Evolutionary conservation across 2,113 vertebrate species (phyloP).

Genomic region (Phodopus roborovskii): DNA sequence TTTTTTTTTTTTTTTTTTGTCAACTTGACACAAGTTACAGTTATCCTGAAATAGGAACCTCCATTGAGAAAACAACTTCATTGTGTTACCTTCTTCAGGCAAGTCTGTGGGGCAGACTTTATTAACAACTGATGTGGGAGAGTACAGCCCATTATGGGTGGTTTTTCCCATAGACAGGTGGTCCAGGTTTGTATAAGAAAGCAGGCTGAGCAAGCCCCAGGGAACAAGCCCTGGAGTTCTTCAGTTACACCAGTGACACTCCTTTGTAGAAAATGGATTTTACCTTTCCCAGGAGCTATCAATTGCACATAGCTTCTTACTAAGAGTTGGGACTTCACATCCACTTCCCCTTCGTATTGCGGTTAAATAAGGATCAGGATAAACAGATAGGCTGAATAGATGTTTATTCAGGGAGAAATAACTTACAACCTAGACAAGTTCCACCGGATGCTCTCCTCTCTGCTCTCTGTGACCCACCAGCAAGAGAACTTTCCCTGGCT

Average conservation of each 20-base stretch:
- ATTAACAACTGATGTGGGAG: not conserved
- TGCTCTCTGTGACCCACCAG: no score
- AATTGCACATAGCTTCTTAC: not conserved
- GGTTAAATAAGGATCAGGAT: no score
- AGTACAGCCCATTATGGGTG: not conserved
- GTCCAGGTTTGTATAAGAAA: not conserved
- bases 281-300: not conserved
- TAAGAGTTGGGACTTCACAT: not conserved
- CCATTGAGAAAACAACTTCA: not conserved
- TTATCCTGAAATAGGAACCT: not conserved
- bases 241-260: not conserved
- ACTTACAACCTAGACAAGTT: no score
- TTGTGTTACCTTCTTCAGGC: not conserved
- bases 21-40: not conserved
- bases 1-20: no score
- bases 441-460: no score
- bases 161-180: no score
- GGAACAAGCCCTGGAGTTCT: not conserved
- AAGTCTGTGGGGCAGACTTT: not conserved
- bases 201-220: not conserved
- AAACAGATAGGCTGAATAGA: no score
- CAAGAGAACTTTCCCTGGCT: no score
- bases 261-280: not conserved
- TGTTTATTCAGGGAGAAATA: no score
- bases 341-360: not conserved